Base-by-base conservation (phyloP, 2,888 invertebrate species). In the Pycnomerus fuliginosus region DNA sequence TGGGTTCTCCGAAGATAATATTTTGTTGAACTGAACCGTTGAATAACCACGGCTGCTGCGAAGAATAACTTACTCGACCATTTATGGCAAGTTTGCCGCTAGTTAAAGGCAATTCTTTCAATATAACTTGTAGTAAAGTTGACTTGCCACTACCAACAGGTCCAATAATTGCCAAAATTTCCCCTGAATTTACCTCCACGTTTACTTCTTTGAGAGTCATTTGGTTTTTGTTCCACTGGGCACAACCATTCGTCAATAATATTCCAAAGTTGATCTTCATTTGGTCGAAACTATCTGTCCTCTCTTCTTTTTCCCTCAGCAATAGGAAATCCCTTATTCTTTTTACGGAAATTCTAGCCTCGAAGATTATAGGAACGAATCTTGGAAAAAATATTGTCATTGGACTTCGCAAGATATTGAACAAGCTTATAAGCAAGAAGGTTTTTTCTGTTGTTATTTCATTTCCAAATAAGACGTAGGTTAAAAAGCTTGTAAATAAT, bases 31-130 rank as follows among this genome's bases (percentile, higher is more conserved):
- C 82, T 45, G 87, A 87, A 12, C 82, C 84, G 39, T 82, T 83
- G 60, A 85, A 85, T 1, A 85, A 66, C 91, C 91, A 92, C 0
- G 91, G 85, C 62, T 90, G 84, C 67, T 90, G 90, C 37, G 87
- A 82, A 1, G 87, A 85, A 63, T 90, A 92, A 0, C 83, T 81
- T 1, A 84, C 72, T 1, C 73, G 75, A 3, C 90, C 90, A 2
- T 77, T 78, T 5, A 87, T 73, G 62, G 79, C 74, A 5, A 88
- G 66, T 1, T 69, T 72, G 10, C 91, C 90, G 1, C 74, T 67
- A 15, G 68, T 60, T 2, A 85, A 67, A 1, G 85, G 84, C 16
- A 90, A 69, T 70, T 92, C 91, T 31, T 82, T 80, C 13, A 92
- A 71, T 38, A 79, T 73, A 1, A 70, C 69, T 49, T 78, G 74